Percentiles rank a stretch among this genome's conserved stretches.
Conservation (phyloP, 2,113 vertebrate species). For the Suricata suricatta region DNA sequence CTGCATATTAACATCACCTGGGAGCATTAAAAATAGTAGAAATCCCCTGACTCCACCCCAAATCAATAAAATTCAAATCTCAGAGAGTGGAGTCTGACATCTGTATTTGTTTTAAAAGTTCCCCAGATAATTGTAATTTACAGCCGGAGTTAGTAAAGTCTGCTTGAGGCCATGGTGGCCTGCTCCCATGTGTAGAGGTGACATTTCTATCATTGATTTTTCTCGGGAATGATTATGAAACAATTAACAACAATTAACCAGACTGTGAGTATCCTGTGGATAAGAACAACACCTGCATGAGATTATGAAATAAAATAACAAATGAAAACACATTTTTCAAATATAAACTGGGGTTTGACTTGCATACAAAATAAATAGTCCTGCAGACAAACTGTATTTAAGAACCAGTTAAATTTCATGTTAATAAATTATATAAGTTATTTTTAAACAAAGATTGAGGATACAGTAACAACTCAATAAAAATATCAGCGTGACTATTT, state of each 20-base stretch:
- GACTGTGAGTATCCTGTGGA: neutral
- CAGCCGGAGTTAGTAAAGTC: neutral
- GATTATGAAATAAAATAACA: slow-evolving; percentile 1
- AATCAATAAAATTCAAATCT: slow-evolving; percentile 35
- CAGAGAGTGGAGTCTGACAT: neutral
- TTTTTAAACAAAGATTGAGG: neutral
- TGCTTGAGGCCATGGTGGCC: neutral
- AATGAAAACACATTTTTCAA: neutral
- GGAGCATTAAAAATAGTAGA: slow-evolving; percentile 1
- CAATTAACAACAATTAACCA: slow-evolving; percentile 54
- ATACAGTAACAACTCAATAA: neutral
- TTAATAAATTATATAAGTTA: neutral
- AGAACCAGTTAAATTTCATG: neutral
- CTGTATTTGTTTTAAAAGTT: neutral
- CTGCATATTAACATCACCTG: slow-evolving; percentile 25
- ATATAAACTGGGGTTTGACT: neutral
- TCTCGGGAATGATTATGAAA: slow-evolving; percentile 48
- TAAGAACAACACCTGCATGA: neutral
- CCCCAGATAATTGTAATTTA: neutral
- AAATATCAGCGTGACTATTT: neutral
- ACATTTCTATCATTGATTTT: slow-evolving; percentile 50
- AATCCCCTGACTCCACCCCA: neutral
- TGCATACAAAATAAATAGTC: neutral
- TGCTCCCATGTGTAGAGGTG: neutral
- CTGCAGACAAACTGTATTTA: neutral